Evolutionary conservation across 2,113 vertebrate genomes (phyloP).

Genomic region (Mobula birostris): DNA sequence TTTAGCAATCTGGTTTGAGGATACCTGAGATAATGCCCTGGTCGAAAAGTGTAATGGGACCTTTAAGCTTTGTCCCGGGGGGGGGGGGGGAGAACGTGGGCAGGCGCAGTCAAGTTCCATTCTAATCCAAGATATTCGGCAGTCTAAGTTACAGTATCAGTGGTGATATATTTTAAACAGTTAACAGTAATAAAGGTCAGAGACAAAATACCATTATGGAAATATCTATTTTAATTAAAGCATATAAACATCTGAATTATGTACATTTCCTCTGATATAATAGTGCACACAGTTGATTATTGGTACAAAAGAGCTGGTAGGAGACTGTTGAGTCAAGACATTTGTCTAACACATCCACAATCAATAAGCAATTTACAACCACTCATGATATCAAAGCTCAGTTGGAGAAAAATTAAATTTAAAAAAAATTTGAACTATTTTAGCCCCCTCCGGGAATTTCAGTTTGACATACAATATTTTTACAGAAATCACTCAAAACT

Average conservation of each 20-base stretch:
- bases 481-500: slow-evolving; percentile 13
- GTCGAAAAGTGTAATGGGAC: too few species aligned
- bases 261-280: slow-evolving; percentile 31
- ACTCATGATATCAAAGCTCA: slow-evolving; percentile 11
- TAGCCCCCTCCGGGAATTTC: not conserved
- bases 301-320: slow-evolving; percentile 19
- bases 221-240: slow-evolving; percentile 37
- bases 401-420: not conserved
- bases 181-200: not conserved
- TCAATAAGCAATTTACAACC: slow-evolving; percentile 34
- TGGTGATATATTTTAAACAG: not conserved
- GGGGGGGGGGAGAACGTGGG: too few species aligned
- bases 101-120: too few species aligned
- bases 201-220: slow-evolving; percentile 20
- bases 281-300: slow-evolving; percentile 20
- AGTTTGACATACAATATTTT: not conserved
- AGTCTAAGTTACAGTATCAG: not conserved
- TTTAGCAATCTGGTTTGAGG: too few species aligned
- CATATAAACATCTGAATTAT: slow-evolving; percentile 38
- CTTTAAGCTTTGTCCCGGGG: not conserved
- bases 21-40: too few species aligned
- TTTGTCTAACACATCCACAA: slow-evolving; percentile 12
- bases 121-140: not conserved
- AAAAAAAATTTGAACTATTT: not conserved
- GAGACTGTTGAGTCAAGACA: not conserved